phyloP scores from a whole-genome alignment of 2,888 invertebrate species.

The Automeris io region DNA sequence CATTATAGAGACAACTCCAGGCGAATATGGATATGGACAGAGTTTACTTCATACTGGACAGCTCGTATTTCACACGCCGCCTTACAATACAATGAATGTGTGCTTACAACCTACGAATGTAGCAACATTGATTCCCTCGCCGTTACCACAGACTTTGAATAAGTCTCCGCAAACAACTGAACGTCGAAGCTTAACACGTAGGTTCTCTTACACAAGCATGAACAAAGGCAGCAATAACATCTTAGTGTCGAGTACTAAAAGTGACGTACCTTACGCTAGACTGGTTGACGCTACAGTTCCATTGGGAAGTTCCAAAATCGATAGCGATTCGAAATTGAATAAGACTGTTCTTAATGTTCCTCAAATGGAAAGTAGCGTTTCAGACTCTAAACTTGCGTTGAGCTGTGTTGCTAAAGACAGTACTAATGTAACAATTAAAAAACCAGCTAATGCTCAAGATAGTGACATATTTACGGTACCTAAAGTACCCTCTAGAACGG shows the following conservation, averaged over 20 bases:
- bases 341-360: conserved; percentile 74
- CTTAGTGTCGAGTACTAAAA: conserved; percentile 63
- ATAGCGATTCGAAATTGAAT: conserved; percentile 83
- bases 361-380: conserved; percentile 87
- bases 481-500: conserved; percentile 62
- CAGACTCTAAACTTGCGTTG: conserved; percentile 89
- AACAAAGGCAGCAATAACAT: conserved; percentile 63
- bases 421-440: conserved; percentile 43
- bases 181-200: conserved; percentile 59
- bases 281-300: conserved; percentile 82
- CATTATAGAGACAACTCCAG: conserved; percentile 82
- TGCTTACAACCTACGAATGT: conserved; percentile 82
- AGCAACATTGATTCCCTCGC: conserved; percentile 59
- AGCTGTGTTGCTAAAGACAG: conserved; percentile 81
- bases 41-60: conserved; percentile 92
- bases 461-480: conserved; percentile 51
- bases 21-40: conserved; percentile 95
- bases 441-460: conserved; percentile 32
- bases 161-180: conserved; percentile 61
- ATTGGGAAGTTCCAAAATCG: conserved; percentile 78
- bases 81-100: conserved; percentile 87
- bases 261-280: conserved; percentile 88
- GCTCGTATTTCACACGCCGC: conserved; percentile 93
- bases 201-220: conserved; percentile 69
- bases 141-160: conserved; percentile 54